Conservation (phyloP, 1,140 invertebrate species). For the Drosophila parvula region DNA sequence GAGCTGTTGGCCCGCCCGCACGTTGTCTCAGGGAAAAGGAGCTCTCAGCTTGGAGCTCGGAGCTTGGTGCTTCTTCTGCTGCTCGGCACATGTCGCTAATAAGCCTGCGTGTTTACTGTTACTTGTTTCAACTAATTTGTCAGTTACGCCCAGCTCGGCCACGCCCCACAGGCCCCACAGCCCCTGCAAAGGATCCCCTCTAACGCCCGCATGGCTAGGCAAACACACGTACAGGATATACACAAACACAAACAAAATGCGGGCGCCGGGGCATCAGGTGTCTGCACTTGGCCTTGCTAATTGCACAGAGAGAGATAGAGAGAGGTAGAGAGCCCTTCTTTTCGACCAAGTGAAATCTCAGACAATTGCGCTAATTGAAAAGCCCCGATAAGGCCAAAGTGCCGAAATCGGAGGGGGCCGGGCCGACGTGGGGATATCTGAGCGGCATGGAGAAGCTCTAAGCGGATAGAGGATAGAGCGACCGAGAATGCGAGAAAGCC, state of each 20-base stretch:
- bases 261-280: slow-evolving; percentile 64
- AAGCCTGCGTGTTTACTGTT: slow-evolving; percentile 80
- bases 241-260: slow-evolving; percentile 22
- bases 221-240: slow-evolving; percentile 42
- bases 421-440: slow-evolving; percentile 1
- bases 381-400: slow-evolving; percentile 70
- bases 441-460: background rate
- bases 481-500: background rate
- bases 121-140: slow-evolving; percentile 80
- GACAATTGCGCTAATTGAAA: slow-evolving; percentile 80
- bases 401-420: slow-evolving; percentile 17
- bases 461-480: slow-evolving; percentile 8
- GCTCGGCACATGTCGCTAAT: slow-evolving; percentile 77
- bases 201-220: slow-evolving; percentile 58
- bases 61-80: slow-evolving; percentile 33
- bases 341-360: slow-evolving; percentile 76
- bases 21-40: slow-evolving; percentile 56
- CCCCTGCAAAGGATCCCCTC: background rate
- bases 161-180: slow-evolving; percentile 16
- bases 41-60: slow-evolving; percentile 6
- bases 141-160: slow-evolving; percentile 64
- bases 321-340: slow-evolving; percentile 30
- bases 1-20: slow-evolving; percentile 43
- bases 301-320: slow-evolving; percentile 46
- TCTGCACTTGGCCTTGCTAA: slow-evolving; percentile 80